Percentiles rank a stretch among this genome's conserved stretches.
These are phyloP conservation scores for Microcebus lehilahytsara DNA, from an alignment of 2,113 vertebrate genomes.

Conservation along the genomic window DNA sequence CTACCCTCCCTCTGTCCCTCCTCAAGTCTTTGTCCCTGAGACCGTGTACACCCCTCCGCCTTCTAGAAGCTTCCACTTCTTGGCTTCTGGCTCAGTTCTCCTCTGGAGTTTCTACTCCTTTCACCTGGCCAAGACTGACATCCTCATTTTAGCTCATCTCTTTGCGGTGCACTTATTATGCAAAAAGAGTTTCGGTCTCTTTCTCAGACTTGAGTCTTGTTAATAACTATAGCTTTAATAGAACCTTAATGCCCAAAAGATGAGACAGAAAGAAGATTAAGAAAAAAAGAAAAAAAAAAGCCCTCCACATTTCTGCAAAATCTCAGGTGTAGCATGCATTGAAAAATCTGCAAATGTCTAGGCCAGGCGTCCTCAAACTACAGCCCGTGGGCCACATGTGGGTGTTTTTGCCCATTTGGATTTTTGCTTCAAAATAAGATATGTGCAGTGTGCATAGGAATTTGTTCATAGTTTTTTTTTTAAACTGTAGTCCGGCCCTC, in stretches of 20 bases:
- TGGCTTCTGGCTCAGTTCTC: background rate
- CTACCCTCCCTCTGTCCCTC: rapidly evolving
- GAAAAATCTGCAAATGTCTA: background rate
- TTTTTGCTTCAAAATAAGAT: no score
- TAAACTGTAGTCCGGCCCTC: no score
- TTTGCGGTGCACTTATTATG: background rate
- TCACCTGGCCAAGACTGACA: background rate
- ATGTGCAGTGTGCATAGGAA: no score
- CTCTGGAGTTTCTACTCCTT: background rate
- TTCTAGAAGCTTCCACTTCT: background rate
- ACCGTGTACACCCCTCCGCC: background rate
- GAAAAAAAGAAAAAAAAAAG: background rate
- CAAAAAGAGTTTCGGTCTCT: background rate
- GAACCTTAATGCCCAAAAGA: background rate
- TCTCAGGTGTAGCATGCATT: background rate
- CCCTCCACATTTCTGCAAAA: background rate
- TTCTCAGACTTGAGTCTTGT: background rate
- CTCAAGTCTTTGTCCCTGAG: background rate
- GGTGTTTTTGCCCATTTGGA: no score
- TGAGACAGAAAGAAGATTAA: background rate
- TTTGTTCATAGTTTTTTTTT: no score
- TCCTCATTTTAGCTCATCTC: background rate
- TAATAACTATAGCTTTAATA: background rate
- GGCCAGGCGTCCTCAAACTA: no score
- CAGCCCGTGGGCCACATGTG: no score